These are phyloP conservation scores for Heterotis niloticus DNA, from an alignment of 2,113 vertebrate species.

Conservation along the genomic window DNA sequence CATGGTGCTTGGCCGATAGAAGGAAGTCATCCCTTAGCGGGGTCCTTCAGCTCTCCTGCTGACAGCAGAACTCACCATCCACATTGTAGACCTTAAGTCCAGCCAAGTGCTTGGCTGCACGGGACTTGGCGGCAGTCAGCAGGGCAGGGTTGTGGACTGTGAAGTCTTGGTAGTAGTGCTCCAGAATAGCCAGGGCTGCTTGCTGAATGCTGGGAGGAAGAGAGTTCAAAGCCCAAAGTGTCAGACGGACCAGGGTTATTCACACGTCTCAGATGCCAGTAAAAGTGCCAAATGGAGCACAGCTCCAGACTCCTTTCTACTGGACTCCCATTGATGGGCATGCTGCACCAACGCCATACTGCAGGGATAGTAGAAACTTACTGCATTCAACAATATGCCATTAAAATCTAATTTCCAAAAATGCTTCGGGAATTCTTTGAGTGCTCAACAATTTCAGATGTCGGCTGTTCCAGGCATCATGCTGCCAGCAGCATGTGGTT, in stretches of 20 bases:
- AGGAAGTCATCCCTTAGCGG: background rate
- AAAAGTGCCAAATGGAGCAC: too few species aligned
- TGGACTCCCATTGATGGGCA: too few species aligned
- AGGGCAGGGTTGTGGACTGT: constrained; percentile 83
- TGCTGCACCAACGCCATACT: too few species aligned
- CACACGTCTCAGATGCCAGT: too few species aligned
- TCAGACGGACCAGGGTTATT: too few species aligned
- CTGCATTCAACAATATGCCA: too few species aligned
- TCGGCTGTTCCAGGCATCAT: constrained; percentile 28
- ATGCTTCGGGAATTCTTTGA: too few species aligned
- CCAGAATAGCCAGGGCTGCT: constrained; percentile 84
- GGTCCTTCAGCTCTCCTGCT: too few species aligned
- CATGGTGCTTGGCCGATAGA: background rate
- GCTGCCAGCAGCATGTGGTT: constrained; percentile 27
- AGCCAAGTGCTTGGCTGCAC: constrained; percentile 83
- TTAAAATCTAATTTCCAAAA: too few species aligned
- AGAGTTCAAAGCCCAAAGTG: background rate
- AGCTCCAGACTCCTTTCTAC: too few species aligned
- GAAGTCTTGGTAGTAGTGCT: constrained; percentile 94
- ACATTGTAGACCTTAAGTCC: constrained; percentile 91
- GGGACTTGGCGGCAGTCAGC: constrained; percentile 80
- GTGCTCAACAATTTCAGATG: too few species aligned
- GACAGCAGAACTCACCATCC: constrained; percentile 65
- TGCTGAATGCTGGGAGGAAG: constrained; percentile 76
- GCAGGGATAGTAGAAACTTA: too few species aligned